These are phyloP conservation scores for Nylanderia fulva DNA, from an alignment of 1,140 invertebrate genomes.

Conservation along the genomic window DNA sequence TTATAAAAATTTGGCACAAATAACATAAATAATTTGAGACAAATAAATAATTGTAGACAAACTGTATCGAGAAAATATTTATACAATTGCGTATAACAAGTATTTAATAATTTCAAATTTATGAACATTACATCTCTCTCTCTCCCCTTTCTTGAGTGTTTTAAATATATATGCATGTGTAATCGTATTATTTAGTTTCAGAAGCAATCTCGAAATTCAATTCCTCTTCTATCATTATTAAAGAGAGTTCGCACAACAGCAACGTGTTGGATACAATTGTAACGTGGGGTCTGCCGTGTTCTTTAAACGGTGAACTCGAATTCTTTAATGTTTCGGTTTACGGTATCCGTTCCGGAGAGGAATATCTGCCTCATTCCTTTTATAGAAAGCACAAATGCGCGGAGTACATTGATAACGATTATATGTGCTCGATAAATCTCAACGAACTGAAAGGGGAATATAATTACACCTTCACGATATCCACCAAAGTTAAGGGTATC, in stretches of 20 bases:
- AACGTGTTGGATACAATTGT: constrained; percentile 76
- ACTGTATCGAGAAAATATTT: constrained; percentile 1
- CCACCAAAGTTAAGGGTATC: constrained; percentile 66
- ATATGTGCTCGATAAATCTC: constrained; percentile 69
- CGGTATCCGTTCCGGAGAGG: constrained; percentile 65
- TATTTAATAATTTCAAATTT: not conserved
- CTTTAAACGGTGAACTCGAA: constrained; percentile 74
- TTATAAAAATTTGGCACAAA: not conserved
- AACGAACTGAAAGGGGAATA: constrained; percentile 76
- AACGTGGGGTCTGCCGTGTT: constrained; percentile 78
- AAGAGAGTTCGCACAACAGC: constrained; percentile 58
- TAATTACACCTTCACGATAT: constrained; percentile 76
- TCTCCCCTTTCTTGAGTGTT: not conserved
- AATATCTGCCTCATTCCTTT: constrained; percentile 49
- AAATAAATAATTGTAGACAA: constrained; percentile 3
- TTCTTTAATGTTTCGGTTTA: constrained; percentile 71
- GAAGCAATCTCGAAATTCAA: constrained; percentile 72
- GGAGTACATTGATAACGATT: constrained; percentile 39
- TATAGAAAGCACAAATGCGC: not conserved
- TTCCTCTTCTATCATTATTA: constrained; percentile 53
- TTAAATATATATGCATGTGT: not conserved
- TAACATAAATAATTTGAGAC: constrained; percentile 11
- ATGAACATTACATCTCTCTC: no score
- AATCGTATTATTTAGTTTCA: constrained; percentile 72
- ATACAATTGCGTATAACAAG: not conserved